Percentiles rank a stretch among this genome's conserved stretches.
phyloP scores from a whole-genome alignment of 2,797 vertebrate species.

The Poecilia gillii region DNA sequence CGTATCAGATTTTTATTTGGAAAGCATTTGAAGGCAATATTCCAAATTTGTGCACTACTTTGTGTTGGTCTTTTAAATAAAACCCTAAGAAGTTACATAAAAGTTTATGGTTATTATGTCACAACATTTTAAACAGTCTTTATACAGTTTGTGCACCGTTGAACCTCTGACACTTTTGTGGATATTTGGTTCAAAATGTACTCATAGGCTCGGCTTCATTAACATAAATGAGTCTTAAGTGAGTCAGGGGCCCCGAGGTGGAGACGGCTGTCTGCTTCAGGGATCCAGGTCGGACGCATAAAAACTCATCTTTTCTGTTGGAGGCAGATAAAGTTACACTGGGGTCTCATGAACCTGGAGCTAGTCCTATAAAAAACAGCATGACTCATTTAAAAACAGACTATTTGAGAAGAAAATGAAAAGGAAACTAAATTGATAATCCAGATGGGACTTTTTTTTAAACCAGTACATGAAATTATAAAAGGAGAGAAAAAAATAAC shows the following conservation, averaged over 20 bases:
- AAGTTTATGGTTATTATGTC: not conserved
- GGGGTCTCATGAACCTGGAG: conserved; percentile 1
- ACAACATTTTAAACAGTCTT: not conserved
- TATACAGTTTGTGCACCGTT: not conserved
- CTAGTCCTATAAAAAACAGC: not conserved
- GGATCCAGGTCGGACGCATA: conserved; percentile 32
- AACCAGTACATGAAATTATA: not conserved
- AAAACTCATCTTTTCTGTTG: conserved; percentile 27
- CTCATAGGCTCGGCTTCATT: conserved; percentile 41
- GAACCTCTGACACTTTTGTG: not conserved
- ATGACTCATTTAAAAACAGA: not conserved
- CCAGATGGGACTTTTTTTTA: not conserved
- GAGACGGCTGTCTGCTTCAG: conserved; percentile 41
- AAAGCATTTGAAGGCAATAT: not conserved
- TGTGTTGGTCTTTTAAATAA: not conserved
- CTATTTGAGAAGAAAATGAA: not conserved
- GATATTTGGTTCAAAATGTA: not conserved
- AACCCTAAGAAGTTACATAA: not conserved
- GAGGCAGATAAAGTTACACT: conserved; percentile 22
- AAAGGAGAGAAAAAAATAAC: not conserved
- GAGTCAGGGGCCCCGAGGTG: conserved; percentile 32
- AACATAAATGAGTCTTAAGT: conserved; percentile 62
- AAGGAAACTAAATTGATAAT: not conserved
- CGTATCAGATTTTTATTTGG: not conserved
- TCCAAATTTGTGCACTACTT: not conserved